phyloP scores from a whole-genome alignment of 64 coral and sea anemone species.

The Dendronephthya gigantea region DNA sequence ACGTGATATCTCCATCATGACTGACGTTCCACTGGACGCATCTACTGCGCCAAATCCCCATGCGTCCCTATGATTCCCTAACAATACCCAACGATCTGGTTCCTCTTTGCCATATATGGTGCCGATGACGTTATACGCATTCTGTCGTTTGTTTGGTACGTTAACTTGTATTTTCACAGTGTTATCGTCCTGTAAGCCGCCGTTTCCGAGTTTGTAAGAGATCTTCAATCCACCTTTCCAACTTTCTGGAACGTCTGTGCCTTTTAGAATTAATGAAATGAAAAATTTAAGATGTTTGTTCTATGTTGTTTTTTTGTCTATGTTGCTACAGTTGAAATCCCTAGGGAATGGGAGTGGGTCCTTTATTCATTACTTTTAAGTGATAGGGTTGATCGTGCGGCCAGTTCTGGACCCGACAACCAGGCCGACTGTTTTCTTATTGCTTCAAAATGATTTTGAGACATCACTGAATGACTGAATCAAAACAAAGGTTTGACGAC shows the following conservation, averaged over 20 bases:
- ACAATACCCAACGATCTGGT: conserved; percentile 72
- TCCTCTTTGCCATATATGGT: conserved; percentile 60
- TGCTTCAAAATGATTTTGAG: not conserved
- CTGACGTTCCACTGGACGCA: conserved; percentile 58
- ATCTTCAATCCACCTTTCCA: conserved; percentile 57
- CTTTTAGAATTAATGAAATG: not conserved
- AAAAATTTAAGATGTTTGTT: not conserved
- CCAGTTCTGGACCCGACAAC: too few relatives aligned
- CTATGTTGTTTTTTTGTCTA: too few relatives aligned
- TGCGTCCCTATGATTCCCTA: conserved; percentile 85
- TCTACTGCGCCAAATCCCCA: conserved; percentile 91
- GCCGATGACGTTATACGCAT: conserved; percentile 77
- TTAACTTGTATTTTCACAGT: conserved; percentile 66
- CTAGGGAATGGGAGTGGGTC: too few relatives aligned
- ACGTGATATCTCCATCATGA: conserved; percentile 74
- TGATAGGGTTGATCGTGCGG: too few relatives aligned
- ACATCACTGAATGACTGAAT: too few relatives aligned
- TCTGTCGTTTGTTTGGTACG: conserved; percentile 38
- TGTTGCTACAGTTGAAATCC: too few relatives aligned
- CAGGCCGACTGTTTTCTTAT: not conserved
- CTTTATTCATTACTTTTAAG: too few relatives aligned
- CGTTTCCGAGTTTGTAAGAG: conserved; percentile 60
- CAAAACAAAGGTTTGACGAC: not conserved
- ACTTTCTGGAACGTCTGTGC: conserved; percentile 35
- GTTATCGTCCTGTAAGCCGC: conserved; percentile 22